Percentiles rank a stretch among this genome's conserved stretches.
Conservation (phyloP, 2,888 invertebrate genomes). For the Eupelmus urozonus region DNA sequence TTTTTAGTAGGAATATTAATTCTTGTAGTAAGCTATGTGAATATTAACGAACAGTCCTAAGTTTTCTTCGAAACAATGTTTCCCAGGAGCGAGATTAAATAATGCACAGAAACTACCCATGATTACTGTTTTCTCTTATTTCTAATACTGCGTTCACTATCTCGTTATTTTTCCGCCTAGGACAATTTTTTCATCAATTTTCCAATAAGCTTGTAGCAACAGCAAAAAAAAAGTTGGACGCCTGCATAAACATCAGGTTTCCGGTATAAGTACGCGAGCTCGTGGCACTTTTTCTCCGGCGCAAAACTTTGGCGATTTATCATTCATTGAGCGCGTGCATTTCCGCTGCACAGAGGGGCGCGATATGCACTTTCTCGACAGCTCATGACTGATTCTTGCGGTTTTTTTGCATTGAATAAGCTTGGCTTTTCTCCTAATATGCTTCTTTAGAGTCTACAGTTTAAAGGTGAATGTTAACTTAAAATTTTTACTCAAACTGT, state of each 20-base stretch:
- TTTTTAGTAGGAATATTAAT: too few species aligned
- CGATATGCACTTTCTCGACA: slow-evolving; percentile 18
- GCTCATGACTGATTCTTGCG: slow-evolving; percentile 43
- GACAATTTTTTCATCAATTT: not conserved
- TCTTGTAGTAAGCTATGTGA: too few species aligned
- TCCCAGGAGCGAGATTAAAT: too few species aligned
- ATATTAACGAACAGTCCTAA: too few species aligned
- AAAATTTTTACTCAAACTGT: too few species aligned
- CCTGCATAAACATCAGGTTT: slow-evolving; percentile 35
- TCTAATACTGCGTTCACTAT: not conserved
- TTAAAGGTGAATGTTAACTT: too few species aligned
- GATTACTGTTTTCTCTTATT: not conserved
- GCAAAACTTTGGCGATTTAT: slow-evolving; percentile 47
- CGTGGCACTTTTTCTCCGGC: not conserved
- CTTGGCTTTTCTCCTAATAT: not conserved
- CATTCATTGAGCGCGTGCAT: slow-evolving; percentile 43
- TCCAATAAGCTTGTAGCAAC: too few species aligned
- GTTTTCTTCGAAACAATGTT: too few species aligned
- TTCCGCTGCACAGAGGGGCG: not conserved
- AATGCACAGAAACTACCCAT: too few species aligned
- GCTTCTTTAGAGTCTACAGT: too few species aligned
- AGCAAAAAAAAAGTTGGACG: not conserved
- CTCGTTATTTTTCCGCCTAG: not conserved
- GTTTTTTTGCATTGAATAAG: slow-evolving; percentile 24
- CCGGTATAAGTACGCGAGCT: not conserved